Conservation (phyloP, 2,888 invertebrate genomes). For the Acanthosepion lycidas region DNA sequence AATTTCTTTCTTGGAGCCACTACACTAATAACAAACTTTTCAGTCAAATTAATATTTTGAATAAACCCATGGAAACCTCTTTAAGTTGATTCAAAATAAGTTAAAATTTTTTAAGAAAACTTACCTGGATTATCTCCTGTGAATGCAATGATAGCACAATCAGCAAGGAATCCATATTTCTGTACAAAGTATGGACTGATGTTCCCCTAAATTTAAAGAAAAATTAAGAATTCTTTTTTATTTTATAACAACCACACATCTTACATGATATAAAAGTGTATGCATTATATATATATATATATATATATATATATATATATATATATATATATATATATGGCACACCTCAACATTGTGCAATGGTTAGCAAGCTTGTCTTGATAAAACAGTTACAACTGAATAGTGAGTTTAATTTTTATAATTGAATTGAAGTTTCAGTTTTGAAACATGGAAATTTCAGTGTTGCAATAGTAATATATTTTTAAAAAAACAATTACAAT, state of each 20-base stretch:
- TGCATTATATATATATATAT: too few species aligned
- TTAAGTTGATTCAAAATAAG: background rate
- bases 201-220: slow-evolving; percentile 78
- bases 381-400: too few species aligned
- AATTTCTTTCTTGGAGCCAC: too few species aligned
- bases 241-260: background rate
- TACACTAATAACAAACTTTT: background rate
- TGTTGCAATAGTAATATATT: too few species aligned
- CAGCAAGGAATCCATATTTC: slow-evolving; percentile 86
- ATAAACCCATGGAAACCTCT: background rate
- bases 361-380: too few species aligned
- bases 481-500: too few species aligned
- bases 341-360: too few species aligned
- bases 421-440: too few species aligned
- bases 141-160: slow-evolving; percentile 89
- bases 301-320: too few species aligned
- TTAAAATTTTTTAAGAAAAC: background rate
- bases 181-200: slow-evolving; percentile 87
- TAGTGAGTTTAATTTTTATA: too few species aligned
- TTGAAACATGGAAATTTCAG: too few species aligned
- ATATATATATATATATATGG: too few species aligned
- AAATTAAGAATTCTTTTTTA: background rate
- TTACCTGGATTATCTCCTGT: slow-evolving; percentile 92
- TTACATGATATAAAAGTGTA: background rate
- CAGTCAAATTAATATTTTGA: background rate